Evolutionary conservation across 2,113 vertebrate genomes (phyloP), one percentile per base, ranked within the genome.

Genomic region (Calidris pygmaea): DNA sequence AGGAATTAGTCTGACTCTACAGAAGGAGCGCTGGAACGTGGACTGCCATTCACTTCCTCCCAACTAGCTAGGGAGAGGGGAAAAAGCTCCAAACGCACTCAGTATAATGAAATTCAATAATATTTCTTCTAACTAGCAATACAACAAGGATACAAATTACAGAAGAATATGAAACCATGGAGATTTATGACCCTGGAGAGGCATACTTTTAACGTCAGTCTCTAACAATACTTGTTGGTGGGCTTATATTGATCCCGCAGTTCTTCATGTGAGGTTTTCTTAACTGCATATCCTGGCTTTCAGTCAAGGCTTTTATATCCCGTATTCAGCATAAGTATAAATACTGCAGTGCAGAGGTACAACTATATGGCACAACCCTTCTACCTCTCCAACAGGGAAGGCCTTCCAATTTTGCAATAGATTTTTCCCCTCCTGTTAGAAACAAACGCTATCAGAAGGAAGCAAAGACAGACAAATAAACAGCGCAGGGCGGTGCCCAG

Each of bases 351-450:
- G 29, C 32, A 90, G 41, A 87, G 12, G 21, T 41, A 60, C 0
- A 1, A 30, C 4, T n/a, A 78, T 26, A 14, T 26, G 12, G 29
- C 60, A 50, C 1, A 4, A 87, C 5, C 32, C 15, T 66, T 78
- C 21, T 48, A 43, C 18, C 32, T 81, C 8, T 16, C 22, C 0
- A 1, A 4, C 26, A 68, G 11, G 19, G 26, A 78, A 78, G 4
- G 22, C 55, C 14, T 63, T 72, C 32, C 24, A 52, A 26, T 66
- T 70, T 76, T 75, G 35, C 43, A 52, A 74, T 3, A 63, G 14
- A 50, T 8, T 35, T 7, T 70, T 34, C 30, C 6, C 1, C 0
- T 1, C 20, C 27, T 17, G 0, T 53, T 53, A 65, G 21, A 80
- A 83, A 88, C 14, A 1, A 88, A 53, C 6, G 5, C 6, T 27